Evolutionary conservation across 2,888 invertebrate genomes (phyloP).

Genomic region (Parapristionchus giblindavisi): DNA sequence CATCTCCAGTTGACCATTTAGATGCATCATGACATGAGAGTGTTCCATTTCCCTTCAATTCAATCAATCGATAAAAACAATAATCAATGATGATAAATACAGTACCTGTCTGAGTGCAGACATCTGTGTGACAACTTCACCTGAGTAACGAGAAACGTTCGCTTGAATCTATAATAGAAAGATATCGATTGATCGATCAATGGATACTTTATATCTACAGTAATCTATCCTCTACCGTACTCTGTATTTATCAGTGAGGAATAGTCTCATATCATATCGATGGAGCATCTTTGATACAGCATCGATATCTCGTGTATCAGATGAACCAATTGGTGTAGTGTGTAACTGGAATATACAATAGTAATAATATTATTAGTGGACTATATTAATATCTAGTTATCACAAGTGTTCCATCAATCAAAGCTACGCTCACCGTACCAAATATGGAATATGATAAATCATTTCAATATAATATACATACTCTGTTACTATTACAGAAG

Average conservation of each 20-base stretch:
- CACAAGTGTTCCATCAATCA: too few relatives aligned
- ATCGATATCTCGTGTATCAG: slow-evolving; percentile 8
- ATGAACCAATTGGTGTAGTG: too few relatives aligned
- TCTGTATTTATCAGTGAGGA: slow-evolving; percentile 24
- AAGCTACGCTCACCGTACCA: too few relatives aligned
- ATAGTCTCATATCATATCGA: neutral
- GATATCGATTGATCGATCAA: too few relatives aligned
- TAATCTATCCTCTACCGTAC: too few relatives aligned
- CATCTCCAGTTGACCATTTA: slow-evolving; percentile 12
- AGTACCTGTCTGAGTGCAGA: slow-evolving; percentile 7
- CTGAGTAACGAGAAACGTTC: slow-evolving; percentile 21
- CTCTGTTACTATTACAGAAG: slow-evolving; percentile 39
- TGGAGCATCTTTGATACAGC: neutral
- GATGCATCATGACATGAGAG: slow-evolving; percentile 24
- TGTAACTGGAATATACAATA: too few relatives aligned
- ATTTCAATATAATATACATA: neutral
- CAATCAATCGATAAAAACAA: neutral
- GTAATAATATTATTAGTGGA: too few relatives aligned
- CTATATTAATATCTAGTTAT: too few relatives aligned
- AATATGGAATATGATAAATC: neutral
- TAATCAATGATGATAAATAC: neutral
- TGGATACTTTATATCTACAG: too few relatives aligned
- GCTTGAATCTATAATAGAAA: neutral
- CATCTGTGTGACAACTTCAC: slow-evolving; percentile 27
- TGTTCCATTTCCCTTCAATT: neutral